Evolutionary conservation across 2,797 vertebrate species (phyloP), one percentile per base, ranked within the genome.

Genomic region (Pangasius djambal): DNA sequence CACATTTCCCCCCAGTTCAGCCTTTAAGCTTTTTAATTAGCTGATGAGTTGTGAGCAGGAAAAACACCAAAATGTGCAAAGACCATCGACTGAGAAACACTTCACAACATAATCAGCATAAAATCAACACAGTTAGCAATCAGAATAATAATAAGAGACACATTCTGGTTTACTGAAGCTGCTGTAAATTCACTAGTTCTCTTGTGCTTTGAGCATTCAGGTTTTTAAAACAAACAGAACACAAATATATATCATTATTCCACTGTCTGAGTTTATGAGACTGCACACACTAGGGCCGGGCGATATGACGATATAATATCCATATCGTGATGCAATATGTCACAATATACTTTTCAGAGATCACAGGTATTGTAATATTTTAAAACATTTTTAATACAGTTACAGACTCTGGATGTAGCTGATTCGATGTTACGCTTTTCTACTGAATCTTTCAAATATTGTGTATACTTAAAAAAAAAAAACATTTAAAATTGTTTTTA

Each of bases 61-160:
- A 67, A 40, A 40, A 72, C 69, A 72, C 34, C 22, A 77, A 77
- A 31, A 78, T 12, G 4, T 55, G 31, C 20, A 82, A 63, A 37
- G 18, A 40, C 34, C 34, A 61, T 6, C 0, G 20, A 83, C 34
- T 65, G 37, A 63, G 40, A 83, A 48, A 83, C 82, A 83, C 82
- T 8, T 65, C 37, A 65, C 57, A 37, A 88, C 44, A 59, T 69
- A 81, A 88, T 50, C 74, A 88, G 83, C 88, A 90, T 87, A 18
- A 89, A 90, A 90, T 86, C 16, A 61, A 79, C 82, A 91, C 83
- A 87, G 57, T 77, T 40, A 40, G 1, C 57, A 28, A 25, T 61
- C 7, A 82, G 1, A 61, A 82, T 50, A 77, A 77, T n/a, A 50
- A 77, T 79, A 78, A 77, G 31, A 87, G 28, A 28, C 1, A 61